Evolutionary conservation across 2,113 vertebrate species (phyloP), one percentile per base, ranked within the genome.

Genomic region (Nothobranchius furzeri): DNA sequence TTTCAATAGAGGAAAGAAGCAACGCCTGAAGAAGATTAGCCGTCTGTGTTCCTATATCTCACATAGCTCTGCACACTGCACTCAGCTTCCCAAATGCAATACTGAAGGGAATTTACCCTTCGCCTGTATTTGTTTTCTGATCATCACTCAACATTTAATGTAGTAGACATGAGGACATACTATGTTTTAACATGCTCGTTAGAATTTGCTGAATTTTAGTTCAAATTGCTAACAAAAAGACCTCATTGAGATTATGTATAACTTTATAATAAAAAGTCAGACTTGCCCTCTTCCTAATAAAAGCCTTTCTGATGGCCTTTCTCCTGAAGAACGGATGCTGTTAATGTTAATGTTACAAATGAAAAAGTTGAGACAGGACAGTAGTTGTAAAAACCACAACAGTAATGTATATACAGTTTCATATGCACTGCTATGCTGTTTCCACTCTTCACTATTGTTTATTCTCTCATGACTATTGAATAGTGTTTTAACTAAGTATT

Each of bases 1-100:
- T 96, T 42, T 94, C 83, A 56, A 60, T 94, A 56, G 94, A 95
- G 13, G 95, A 96, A 68, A 87, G 60, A 12, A 67, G 60, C 63
- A 85, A 70, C 0, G 75, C 78, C 58, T 92, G 77, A 90, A 30
- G 56, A 9, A 55, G 9, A 40, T 9, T 8, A 40, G 9, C 37
- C 6, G 1, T 1, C 35, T 9, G n/a, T 49, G 36, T 36, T 3
- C 9, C 6, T 36, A 0, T 30, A 59, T 49, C 30, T 63, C 3
- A 8, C 30, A 17, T 76, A 35, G 43, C 24, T 60, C 46, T 52
- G 75, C 70, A 66, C 59, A 67, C 55, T 74, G 67, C 79, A 78
- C 84, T 68, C 68, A 85, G 56, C 71, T 49, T 68, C 68, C 60
- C 0, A 9, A 30, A 45, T 63, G 63, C 47, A 64, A 74, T 37